Conservation (phyloP, 1,140 invertebrate species). For the Aleiodes sp. region DNA sequence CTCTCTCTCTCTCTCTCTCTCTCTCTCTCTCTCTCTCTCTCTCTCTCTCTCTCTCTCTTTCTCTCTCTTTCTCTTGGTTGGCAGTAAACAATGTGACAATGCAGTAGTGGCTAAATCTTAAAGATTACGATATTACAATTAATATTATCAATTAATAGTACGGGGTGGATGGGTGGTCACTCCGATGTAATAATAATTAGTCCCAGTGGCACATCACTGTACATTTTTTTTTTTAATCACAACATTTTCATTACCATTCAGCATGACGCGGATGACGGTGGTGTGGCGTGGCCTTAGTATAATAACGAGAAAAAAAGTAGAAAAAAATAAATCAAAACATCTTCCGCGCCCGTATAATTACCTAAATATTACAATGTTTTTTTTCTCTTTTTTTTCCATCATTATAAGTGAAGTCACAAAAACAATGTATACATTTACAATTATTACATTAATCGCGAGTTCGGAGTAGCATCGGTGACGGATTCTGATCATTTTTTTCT, state of each 20-base stretch:
- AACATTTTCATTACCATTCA: conserved; percentile 45
- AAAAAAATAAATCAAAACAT: background rate
- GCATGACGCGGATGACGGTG: conserved; percentile 58
- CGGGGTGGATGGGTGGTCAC: conserved; percentile 65
- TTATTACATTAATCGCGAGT: conserved; percentile 24
- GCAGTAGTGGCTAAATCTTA: conserved; percentile 59
- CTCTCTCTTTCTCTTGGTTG: conserved; percentile 52
- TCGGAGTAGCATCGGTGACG: conserved; percentile 26
- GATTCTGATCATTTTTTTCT: conserved; percentile 13
- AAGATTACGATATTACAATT: conserved; percentile 59
- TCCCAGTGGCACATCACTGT: conserved; percentile 67
- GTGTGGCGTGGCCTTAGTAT: conserved; percentile 44
- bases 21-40: background rate
- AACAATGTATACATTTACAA: conserved; percentile 28
- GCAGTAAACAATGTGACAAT: conserved; percentile 68
- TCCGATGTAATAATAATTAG: conserved; percentile 64
- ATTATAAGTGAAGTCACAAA: background rate
- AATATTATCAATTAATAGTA: conserved; percentile 59
- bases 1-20: conserved; percentile 4
- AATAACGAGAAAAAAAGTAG: background rate
- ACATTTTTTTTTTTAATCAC: conserved; percentile 57
- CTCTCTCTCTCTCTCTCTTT: conserved; percentile 4
- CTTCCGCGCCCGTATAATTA: conserved; percentile 14
- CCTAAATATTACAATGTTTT: conserved; percentile 11
- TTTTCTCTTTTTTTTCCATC: background rate